Base-by-base conservation (phyloP, 1,140 invertebrate species). In the Drosophila fuyamai region DNA sequence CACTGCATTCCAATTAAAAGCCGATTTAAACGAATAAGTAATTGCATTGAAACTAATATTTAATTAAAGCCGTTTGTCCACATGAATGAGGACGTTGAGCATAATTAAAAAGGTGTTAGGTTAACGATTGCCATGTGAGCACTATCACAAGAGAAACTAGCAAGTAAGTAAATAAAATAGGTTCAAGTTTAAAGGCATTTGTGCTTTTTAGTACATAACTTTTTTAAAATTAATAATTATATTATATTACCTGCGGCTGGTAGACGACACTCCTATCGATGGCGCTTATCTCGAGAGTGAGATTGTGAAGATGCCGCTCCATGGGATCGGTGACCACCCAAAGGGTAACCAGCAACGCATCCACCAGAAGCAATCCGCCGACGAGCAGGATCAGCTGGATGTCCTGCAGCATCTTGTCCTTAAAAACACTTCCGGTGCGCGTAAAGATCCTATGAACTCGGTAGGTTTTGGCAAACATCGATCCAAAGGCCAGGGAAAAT, bases 401-500 rank as follows among this genome's bases (percentile, higher is more conserved):
- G 84, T 97, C 97, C 93, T 97, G 96, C 10, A 98, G 93, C 47
- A 98, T 93, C 93, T 96, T 95, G 41, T 94, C 94, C 89, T 94
- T 95, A 65, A 94, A 94, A 1, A 94, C 93, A 67, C 94, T 94
- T 8, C 90, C 86, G 27, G 94, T 95, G 54, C 95, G 93, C 7
- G 95, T 96, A 91, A 98, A 97, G 90, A 98, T 97, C 70, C 96
- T 94, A 93, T 98, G 97, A 38, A 98, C 96, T 57, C 97, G 93
- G 91, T 97, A 97, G 0, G 97, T 97, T 93, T 98, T 98, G 1
- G 96, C 96, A 92, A 97, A 97, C 96, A 97, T 97, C 7, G 97
- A 97, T 23, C 97, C 97, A 86, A 97, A 98, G 23, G 96, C 96
- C 50, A 98, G 91, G 0, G 97, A 97, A 92, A 97, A 97, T 29